Conservation (phyloP, 2,888 invertebrate genomes). For the Cheilosia urbana region DNA sequence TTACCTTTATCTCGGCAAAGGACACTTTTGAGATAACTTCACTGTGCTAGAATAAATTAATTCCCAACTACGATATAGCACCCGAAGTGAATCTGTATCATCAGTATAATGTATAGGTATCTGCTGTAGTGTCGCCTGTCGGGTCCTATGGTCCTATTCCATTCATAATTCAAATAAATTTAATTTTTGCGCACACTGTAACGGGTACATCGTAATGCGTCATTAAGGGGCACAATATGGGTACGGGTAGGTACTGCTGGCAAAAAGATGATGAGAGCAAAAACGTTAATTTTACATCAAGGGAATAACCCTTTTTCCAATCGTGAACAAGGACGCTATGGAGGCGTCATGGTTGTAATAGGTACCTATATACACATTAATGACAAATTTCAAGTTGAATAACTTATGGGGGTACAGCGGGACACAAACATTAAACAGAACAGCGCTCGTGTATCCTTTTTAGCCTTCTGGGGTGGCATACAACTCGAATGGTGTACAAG, state of each 20-base stretch:
- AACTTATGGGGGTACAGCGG: no score
- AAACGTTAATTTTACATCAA: constrained; percentile 40
- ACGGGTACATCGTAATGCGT: constrained; percentile 26
- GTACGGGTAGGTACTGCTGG: background rate
- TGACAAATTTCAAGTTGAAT: no score
- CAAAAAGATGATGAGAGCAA: background rate
- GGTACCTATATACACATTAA: no score
- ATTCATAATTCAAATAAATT: constrained; percentile 67
- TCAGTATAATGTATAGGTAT: background rate
- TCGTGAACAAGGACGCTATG: constrained; percentile 6
- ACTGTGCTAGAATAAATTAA: constrained; percentile 27
- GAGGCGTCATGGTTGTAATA: no score
- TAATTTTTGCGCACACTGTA: constrained; percentile 46
- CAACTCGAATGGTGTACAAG: no score
- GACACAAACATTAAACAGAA: no score
- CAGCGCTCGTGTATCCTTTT: no score
- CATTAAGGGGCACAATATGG: constrained; percentile 28
- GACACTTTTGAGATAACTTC: constrained; percentile 14
- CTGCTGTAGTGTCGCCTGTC: background rate
- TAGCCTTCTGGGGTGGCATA: no score
- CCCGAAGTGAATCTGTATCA: constrained; percentile 7
- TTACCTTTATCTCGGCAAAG: constrained; percentile 14
- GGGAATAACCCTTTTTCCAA: constrained; percentile 57
- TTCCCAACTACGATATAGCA: background rate
- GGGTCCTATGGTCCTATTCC: constrained; percentile 45